Conservation (phyloP, 2,888 invertebrate genomes). For the Watsonalla cultraria region DNA sequence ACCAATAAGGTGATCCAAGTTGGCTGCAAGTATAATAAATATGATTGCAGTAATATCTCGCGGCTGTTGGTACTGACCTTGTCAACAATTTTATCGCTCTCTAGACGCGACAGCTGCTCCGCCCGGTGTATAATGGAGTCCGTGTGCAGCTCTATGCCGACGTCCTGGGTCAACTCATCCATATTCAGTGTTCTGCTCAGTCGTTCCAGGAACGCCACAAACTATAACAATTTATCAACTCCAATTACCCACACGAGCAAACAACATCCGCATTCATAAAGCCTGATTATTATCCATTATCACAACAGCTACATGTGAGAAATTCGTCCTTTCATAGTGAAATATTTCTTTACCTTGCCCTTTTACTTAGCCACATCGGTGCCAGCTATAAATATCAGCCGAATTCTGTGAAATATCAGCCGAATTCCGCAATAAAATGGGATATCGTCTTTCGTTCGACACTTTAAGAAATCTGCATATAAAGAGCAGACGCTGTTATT, state of each 20-base stretch:
- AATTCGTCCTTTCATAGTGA: not conserved
- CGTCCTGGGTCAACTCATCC: slow-evolving; percentile 89
- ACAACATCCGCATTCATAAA: not conserved
- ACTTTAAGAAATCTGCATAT: not conserved
- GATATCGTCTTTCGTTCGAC: not conserved
- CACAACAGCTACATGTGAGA: not conserved
- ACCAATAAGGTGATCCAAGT: not conserved
- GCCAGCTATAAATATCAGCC: not conserved
- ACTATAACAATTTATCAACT: slow-evolving; percentile 69
- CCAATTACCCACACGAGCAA: slow-evolving; percentile 9
- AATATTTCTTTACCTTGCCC: not conserved
- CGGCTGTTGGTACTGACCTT: slow-evolving; percentile 76
- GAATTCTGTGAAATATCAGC: not conserved
- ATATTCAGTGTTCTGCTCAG: slow-evolving; percentile 90
- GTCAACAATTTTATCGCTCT: slow-evolving; percentile 90
- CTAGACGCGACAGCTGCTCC: slow-evolving; percentile 88
- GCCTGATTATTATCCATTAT: slow-evolving; percentile 7
- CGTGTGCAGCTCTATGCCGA: slow-evolving; percentile 89
- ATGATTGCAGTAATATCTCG: not conserved
- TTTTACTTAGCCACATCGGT: not conserved
- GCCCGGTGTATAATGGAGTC: slow-evolving; percentile 91
- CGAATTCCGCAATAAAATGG: not conserved
- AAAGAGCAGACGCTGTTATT: not conserved
- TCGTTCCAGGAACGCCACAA: slow-evolving; percentile 90
- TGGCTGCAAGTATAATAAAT: slow-evolving; percentile 1